Evolutionary conservation across 2,113 vertebrate genomes (phyloP).

Genomic region (Callipepla californica): DNA sequence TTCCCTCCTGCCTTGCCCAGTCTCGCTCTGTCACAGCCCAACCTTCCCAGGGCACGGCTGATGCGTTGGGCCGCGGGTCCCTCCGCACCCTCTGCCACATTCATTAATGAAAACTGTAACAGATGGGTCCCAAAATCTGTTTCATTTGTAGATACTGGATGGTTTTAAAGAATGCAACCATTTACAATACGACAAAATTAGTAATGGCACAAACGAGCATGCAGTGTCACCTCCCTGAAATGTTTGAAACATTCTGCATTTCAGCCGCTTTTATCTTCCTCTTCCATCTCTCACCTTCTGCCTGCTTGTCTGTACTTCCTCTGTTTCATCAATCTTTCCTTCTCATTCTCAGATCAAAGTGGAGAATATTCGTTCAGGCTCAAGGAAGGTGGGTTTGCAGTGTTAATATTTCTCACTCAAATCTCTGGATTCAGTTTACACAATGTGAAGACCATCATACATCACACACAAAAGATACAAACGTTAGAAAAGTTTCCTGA

Average conservation of each 20-base stretch:
- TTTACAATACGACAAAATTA: neutral
- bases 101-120: neutral
- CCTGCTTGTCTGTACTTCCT: neutral
- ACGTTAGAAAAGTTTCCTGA: neutral
- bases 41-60: fast-evolving
- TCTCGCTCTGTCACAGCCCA: neutral
- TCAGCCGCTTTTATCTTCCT: neutral
- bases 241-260: neutral
- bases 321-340: neutral
- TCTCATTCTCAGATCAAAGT: neutral
- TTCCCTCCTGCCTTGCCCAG: neutral
- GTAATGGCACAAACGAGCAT: neutral
- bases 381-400: neutral
- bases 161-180: neutral
- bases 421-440: neutral
- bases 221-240: fast-evolving
- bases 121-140: fast-evolving
- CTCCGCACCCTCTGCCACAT: neutral
- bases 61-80: fast-evolving
- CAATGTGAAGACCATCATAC: neutral
- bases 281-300: neutral
- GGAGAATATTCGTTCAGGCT: neutral
- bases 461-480: neutral
- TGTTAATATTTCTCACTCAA: neutral
- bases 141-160: neutral